phyloP scores from a whole-genome alignment of 2,113 vertebrate genomes.

The Sarotherodon lohbergeri region DNA sequence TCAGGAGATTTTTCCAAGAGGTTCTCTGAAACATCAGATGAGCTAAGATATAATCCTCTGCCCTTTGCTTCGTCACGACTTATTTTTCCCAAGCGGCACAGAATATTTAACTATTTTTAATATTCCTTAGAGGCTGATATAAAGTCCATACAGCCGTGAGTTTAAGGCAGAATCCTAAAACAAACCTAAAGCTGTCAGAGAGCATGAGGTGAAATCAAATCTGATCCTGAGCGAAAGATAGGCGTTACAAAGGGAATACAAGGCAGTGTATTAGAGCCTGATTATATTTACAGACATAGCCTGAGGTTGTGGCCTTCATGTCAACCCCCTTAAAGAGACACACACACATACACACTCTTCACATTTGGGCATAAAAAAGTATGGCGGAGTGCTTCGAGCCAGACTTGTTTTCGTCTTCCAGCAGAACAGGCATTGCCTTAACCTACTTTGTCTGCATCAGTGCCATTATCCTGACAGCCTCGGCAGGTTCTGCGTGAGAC shows the following conservation, averaged over 20 bases:
- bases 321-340: background rate
- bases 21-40: constrained; percentile 20
- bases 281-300: constrained; percentile 46
- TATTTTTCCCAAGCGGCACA: background rate
- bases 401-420: constrained; percentile 63
- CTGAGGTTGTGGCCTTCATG: constrained; percentile 35
- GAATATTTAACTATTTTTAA: background rate
- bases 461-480: constrained; percentile 55
- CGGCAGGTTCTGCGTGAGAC: constrained; percentile 1
- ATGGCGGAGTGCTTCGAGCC: constrained; percentile 13
- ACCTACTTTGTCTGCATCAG: constrained; percentile 63
- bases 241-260: background rate
- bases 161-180: background rate
- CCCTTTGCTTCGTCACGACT: background rate
- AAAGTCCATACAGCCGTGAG: background rate
- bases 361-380: background rate
- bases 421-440: constrained; percentile 58
- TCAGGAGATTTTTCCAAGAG: background rate
- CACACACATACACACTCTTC: background rate
- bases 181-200: background rate
- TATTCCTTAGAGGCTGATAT: background rate
- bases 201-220: background rate
- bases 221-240: background rate
- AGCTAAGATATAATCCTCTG: background rate
- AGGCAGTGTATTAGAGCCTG: background rate